Evolutionary conservation across 2,888 invertebrate species (phyloP).

Genomic region (Mechanitis mazaeus): DNA sequence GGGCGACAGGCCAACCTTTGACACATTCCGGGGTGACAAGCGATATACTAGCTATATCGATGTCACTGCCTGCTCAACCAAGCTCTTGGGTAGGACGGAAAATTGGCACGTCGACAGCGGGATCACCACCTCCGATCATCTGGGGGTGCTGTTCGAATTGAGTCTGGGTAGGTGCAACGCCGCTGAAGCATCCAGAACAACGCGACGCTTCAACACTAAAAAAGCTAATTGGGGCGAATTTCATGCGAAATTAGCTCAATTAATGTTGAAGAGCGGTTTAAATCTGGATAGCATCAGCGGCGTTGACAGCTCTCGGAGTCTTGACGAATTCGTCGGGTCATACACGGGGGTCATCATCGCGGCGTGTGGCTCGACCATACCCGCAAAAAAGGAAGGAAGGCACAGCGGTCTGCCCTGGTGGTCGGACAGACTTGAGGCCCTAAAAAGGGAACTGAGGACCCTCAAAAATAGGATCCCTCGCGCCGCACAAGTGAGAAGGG

Average conservation of each 20-base stretch:
- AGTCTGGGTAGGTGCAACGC: too few species aligned
- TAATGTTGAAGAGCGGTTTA: neutral
- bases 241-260: neutral
- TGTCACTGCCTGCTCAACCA: slow-evolving; percentile 20
- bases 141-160: neutral
- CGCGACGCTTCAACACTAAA: too few species aligned
- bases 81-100: neutral
- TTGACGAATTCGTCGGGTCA: neutral
- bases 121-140: neutral
- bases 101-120: neutral
- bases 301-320: neutral
- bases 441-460: neutral
- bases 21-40: too few species aligned
- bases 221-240: neutral
- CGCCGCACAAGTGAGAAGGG: neutral
- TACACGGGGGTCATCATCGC: neutral
- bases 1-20: slow-evolving; percentile 24
- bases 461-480: neutral
- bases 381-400: neutral
- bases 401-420: neutral
- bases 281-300: neutral
- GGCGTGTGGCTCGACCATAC: neutral
- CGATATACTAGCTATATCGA: slow-evolving; percentile 18
- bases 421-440: neutral
- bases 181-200: too few species aligned